Evolutionary conservation across 2,113 vertebrate species (phyloP).

Genomic region (Gila orcuttii): DNA sequence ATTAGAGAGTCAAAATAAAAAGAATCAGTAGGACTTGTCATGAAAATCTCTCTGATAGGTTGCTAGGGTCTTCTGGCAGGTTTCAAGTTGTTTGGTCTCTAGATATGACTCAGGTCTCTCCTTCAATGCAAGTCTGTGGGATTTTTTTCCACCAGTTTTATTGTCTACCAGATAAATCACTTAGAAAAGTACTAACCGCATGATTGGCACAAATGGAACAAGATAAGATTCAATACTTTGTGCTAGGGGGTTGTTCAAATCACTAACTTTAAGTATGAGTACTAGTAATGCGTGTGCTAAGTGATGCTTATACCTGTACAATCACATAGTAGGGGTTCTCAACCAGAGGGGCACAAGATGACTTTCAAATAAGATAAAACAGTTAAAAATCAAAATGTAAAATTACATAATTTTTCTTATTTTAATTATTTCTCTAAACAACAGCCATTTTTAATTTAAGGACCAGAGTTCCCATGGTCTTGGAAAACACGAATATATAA

Average conservation of each 20-base stretch:
- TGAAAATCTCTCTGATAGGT: background rate
- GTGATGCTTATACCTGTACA: background rate
- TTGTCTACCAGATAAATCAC: background rate
- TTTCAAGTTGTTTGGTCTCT: background rate
- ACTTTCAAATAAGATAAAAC: background rate
- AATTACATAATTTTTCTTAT: background rate
- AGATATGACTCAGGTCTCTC: background rate
- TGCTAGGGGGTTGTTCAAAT: background rate
- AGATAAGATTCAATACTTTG: background rate
- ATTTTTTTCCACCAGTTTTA: background rate
- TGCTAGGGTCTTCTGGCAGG: background rate
- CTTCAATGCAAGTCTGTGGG: background rate
- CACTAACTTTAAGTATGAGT: background rate
- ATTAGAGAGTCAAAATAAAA: slow-evolving; percentile 29
- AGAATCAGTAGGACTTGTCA: slow-evolving; percentile 10
- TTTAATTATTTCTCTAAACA: background rate
- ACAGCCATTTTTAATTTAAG: background rate
- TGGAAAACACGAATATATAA: background rate
- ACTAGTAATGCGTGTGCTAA: background rate
- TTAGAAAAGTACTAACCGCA: background rate
- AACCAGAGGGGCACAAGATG: background rate
- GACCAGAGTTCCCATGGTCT: background rate
- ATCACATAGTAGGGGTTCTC: background rate
- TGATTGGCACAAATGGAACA: background rate
- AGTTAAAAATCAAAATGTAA: background rate